Base-by-base conservation (phyloP, 2,888 invertebrate genomes). In the Drosophila maculinotata region DNA sequence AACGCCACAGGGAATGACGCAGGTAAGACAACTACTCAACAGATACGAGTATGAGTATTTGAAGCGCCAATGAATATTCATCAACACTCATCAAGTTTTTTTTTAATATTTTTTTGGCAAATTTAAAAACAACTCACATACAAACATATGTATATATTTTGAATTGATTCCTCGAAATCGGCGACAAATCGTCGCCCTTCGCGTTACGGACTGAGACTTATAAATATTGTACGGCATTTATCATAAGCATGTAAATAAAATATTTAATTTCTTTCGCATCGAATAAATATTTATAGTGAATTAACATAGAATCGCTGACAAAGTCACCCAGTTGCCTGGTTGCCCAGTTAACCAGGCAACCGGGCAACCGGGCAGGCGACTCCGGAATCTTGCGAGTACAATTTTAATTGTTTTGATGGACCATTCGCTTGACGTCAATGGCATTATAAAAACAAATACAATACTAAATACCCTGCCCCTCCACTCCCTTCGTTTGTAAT, bases 371-470 rank as follows among this genome's bases (percentile, higher is more conserved):
- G 51, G 20, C 54, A 52, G 51, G 51, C 25, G 58, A 33, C 39
- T 42, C 23, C 2, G 12, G 9, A 69, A 64, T 64, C 74, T 64
- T 58, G 74, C 65, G 66, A 83, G 4, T 20, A 44, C 56, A 12
- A 20, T 58, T 70, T 70, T 60, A 70, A 83, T 81, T 85, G 76
- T 82, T 76, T 74, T 73, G 72, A 76, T 80, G 84, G 71, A 59
- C 71, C 69, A 53, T 64, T 56, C 45, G 63, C 49, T 76, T 83
- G 83, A 83, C 83, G 83, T 83, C 83, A 83, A 83, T 82, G 65
- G 53, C 41, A 82, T 83, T 85, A 82, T 79, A 77, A 69, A 83
- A 83, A 79, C 79, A 87, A 85, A 79, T 87, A 81, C 59, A 9
- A 20, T 62, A 6, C 20, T 35, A 26, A 31, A 20, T n/a, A 14